Percentiles rank a stretch among this genome's conserved stretches.
Evolutionary conservation across 2,113 vertebrate genomes (phyloP).

Genomic region (Microcebus jonahi): DNA sequence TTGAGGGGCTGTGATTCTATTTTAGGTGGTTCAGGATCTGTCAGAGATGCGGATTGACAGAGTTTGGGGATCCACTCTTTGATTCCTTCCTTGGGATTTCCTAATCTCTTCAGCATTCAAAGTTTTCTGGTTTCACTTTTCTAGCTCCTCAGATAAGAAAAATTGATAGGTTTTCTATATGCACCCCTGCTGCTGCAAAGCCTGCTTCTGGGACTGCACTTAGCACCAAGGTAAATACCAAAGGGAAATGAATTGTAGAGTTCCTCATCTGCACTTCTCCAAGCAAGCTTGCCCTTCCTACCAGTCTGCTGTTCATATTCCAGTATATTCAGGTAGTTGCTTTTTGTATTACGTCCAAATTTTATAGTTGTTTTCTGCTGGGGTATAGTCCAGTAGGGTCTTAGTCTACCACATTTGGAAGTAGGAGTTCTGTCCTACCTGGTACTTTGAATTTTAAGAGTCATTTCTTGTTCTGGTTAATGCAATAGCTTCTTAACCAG

Average conservation of each 20-base stretch:
- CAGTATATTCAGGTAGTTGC: neutral
- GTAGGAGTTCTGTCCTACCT: neutral
- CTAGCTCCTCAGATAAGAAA: neutral
- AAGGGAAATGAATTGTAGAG: neutral
- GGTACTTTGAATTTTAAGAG: neutral
- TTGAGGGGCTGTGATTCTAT: neutral
- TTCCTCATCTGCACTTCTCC: neutral
- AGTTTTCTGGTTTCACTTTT: neutral
- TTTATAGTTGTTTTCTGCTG: neutral
- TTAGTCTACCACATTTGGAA: neutral
- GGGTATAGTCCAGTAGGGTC: neutral
- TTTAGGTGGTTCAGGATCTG: neutral
- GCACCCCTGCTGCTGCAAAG: neutral
- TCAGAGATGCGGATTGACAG: neutral
- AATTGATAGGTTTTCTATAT: neutral
- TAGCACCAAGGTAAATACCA: neutral
- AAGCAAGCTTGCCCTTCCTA: neutral
- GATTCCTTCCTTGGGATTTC: neutral
- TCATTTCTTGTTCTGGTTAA: neutral
- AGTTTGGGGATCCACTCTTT: neutral
- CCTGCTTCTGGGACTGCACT: neutral
- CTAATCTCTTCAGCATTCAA: neutral
- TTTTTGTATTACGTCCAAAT: neutral
- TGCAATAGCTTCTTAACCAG: neutral
- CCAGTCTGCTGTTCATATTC: neutral